A percentile compares a stretch with the other conserved stretches of the same genome.
These are phyloP conservation scores for Crotalus horridus DNA, from an alignment of 2,113 vertebrate genomes.

Conservation along the genomic window DNA sequence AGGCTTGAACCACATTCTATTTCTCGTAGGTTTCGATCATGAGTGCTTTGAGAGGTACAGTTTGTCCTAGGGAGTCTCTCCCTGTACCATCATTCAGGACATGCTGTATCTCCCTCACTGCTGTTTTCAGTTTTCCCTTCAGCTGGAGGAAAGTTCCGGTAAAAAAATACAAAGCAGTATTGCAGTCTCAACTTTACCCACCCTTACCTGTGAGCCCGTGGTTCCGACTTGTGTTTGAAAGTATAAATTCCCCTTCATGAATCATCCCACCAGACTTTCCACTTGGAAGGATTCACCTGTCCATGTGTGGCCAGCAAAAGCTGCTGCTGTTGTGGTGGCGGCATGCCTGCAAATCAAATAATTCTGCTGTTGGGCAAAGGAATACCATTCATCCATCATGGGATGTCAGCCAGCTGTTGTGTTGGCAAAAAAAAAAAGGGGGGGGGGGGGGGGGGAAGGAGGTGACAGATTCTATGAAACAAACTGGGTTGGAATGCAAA, in stretches of 20 bases:
- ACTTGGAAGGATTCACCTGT: background rate
- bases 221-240: background rate
- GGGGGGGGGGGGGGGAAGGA: background rate
- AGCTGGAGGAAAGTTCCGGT: background rate
- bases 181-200: background rate
- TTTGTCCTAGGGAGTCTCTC: background rate
- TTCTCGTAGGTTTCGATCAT: background rate
- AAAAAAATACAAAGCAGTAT: background rate
- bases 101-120: background rate
- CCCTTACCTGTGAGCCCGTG: background rate
- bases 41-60: background rate
- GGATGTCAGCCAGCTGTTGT: conserved; percentile 8
- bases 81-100: background rate
- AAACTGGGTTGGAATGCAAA: background rate
- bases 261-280: background rate
- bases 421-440: conserved; percentile 5
- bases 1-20: background rate
- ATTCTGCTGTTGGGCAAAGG: background rate
- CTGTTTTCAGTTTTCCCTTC: background rate
- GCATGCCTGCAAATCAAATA: background rate
- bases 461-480: background rate
- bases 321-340: background rate
- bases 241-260: background rate
- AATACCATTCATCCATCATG: background rate
- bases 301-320: background rate